phyloP scores from a whole-genome alignment of 2,113 vertebrate species.

The Epinephelus fuscoguttatus region DNA sequence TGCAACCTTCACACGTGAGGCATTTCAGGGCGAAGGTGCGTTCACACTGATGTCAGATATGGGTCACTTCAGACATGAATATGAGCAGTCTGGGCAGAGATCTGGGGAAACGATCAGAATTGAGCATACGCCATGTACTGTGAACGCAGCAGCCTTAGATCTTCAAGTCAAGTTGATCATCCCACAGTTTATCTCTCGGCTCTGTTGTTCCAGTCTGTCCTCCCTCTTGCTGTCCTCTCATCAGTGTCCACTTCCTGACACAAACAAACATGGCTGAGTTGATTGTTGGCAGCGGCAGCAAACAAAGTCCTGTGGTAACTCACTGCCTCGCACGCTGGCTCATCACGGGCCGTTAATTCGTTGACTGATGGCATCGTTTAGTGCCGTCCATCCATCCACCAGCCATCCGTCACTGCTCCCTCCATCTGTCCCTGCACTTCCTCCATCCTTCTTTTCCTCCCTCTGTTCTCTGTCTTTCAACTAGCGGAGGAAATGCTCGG shows the following conservation, averaged over 20 bases:
- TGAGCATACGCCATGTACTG: too few relatives aligned
- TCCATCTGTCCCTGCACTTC: constrained; percentile 57
- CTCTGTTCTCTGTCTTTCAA: constrained; percentile 37
- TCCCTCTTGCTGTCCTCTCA: constrained; percentile 27
- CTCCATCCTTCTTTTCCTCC: constrained; percentile 32
- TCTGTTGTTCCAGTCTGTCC: constrained; percentile 19
- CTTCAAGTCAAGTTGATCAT: not conserved
- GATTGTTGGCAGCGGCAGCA: constrained; percentile 45
- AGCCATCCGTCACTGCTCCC: constrained; percentile 53
- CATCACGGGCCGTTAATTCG: constrained; percentile 71
- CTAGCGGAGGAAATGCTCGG: constrained; percentile 7
- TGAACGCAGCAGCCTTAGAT: not conserved
- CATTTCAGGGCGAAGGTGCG: too few relatives aligned
- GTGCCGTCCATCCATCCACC: constrained; percentile 59
- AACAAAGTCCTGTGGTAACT: constrained; percentile 64
- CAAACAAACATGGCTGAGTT: constrained; percentile 67
- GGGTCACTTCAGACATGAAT: too few relatives aligned
- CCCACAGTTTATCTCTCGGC: not conserved
- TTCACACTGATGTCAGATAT: too few relatives aligned
- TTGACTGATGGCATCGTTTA: constrained; percentile 73
- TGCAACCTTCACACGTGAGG: too few relatives aligned
- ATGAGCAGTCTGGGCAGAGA: too few relatives aligned
- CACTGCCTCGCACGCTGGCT: constrained; percentile 39
- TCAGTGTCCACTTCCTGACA: constrained; percentile 53
- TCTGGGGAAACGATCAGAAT: too few relatives aligned